These are phyloP conservation scores for Lathamus discolor DNA, from an alignment of 2,113 vertebrate species.

Conservation along the genomic window DNA sequence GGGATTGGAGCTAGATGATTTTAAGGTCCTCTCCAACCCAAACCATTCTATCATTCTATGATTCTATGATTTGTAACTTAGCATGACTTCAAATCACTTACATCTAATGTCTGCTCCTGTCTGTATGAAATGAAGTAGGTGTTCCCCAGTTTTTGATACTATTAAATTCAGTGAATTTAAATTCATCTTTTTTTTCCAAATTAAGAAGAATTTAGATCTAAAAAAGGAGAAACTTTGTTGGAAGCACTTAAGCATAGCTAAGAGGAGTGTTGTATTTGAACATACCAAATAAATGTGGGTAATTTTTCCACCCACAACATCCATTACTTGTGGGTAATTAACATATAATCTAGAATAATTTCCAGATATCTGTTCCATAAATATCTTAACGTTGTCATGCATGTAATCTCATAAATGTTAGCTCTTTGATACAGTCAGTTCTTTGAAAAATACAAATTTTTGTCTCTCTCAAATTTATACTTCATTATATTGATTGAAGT, in stretches of 20 bases:
- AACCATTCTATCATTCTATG: not conserved
- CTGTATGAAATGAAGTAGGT: not conserved
- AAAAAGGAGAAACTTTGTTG: not conserved
- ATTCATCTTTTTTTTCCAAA: not conserved
- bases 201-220: not conserved
- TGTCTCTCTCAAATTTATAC: not conserved
- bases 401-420: not conserved
- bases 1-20: not conserved
- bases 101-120: not conserved
- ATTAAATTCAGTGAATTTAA: not conserved
- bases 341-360: not conserved
- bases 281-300: not conserved
- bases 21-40: not conserved
- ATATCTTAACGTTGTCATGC: not conserved
- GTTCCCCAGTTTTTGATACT: not conserved
- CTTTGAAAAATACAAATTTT: not conserved
- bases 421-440: not conserved
- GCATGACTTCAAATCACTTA: not conserved
- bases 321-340: not conserved
- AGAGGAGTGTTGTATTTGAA: not conserved
- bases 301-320: not conserved
- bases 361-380: not conserved
- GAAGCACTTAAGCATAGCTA: not conserved
- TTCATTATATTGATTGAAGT: not conserved
- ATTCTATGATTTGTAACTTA: not conserved